Base-by-base conservation (phyloP, 2,113 vertebrate genomes). In the Myrmecobius fasciatus region DNA sequence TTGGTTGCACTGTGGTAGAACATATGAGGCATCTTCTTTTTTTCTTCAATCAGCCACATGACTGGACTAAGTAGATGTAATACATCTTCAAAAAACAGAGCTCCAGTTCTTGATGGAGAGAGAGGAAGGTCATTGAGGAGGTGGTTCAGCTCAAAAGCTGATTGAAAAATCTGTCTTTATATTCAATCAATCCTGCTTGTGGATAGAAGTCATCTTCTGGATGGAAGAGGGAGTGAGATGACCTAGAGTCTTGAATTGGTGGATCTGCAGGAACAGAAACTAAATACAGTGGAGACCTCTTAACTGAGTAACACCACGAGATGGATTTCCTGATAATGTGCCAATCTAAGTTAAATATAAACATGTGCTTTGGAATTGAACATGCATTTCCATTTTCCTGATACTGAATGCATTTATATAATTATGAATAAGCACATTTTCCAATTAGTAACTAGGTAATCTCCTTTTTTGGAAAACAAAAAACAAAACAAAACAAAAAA, bases 181-280 rank as follows among this genome's bases (percentile, higher is more conserved):
- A 96, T 94, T 96, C 94, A 0, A 36, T 54, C 43, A 28, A 67
- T 96, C 95, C 97, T 97, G 95, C 97, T 97, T 96, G 91, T 89
- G 93, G 96, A 97, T 5, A 52, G 98, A 96, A 97, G 97, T 96
- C 90, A 93, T 93, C 97, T 96, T 96, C 52, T 53, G 98, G 93
- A 94, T 54, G 53, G 96, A 96, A 97, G 94, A 97, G 97, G 95
- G 94, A 94, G 92, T 89, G 97, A 98, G 96, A 94, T 90, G 95
- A 98, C 96, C 96, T 97, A 95, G 47, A 91, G 97, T 95, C 97
- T 98, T 96, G 96, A 93, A 96, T 89, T 95, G 97, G 96, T 96
- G 96, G 96, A 97, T 98, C 97, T 98, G 96, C 97, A 98, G 97
- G 95, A 96, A 97, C 97, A 97, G 95, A 98, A 98, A 98, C 96